A percentile compares a stretch with the other conserved stretches of the same genome.
phyloP scores from a whole-genome alignment of 2,888 invertebrate species.

The Hemaris fuciformis region DNA sequence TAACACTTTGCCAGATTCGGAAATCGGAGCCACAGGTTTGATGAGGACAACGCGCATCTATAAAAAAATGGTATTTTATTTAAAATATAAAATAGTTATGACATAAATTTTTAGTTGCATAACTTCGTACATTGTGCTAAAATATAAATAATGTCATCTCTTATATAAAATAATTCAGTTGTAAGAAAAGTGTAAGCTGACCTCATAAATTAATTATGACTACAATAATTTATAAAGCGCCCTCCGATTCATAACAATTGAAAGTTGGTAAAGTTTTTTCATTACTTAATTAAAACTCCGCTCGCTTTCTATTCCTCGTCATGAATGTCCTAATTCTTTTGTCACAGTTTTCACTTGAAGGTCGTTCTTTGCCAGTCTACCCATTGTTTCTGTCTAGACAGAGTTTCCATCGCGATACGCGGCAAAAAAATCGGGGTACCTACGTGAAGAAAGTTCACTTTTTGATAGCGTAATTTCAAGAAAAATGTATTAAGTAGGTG shows the following conservation, averaged over 20 bases:
- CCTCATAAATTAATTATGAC: not conserved
- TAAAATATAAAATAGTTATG: no score
- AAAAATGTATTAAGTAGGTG: no score
- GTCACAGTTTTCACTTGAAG: conserved; percentile 7
- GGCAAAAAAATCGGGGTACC: not conserved
- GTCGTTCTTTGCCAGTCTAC: not conserved
- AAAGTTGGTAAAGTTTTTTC: not conserved
- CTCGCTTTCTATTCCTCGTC: not conserved
- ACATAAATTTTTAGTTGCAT: no score
- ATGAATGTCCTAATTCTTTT: conserved; percentile 5
- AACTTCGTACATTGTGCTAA: no score
- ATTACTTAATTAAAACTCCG: not conserved
- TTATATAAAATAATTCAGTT: no score
- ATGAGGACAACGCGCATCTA: no score
- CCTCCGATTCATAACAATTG: not conserved
- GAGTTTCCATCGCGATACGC: not conserved
- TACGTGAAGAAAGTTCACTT: not conserved
- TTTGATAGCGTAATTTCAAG: not conserved
- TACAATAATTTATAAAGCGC: not conserved
- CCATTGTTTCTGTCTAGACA: not conserved
- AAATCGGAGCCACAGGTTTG: no score
- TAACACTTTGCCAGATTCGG: no score
- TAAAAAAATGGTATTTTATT: no score
- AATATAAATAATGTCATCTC: no score
- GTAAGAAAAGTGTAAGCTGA: no score